Evolutionary conservation across 2,113 vertebrate species (phyloP), one percentile per base, ranked within the genome.

Genomic region (Cygnus buccinator): DNA sequence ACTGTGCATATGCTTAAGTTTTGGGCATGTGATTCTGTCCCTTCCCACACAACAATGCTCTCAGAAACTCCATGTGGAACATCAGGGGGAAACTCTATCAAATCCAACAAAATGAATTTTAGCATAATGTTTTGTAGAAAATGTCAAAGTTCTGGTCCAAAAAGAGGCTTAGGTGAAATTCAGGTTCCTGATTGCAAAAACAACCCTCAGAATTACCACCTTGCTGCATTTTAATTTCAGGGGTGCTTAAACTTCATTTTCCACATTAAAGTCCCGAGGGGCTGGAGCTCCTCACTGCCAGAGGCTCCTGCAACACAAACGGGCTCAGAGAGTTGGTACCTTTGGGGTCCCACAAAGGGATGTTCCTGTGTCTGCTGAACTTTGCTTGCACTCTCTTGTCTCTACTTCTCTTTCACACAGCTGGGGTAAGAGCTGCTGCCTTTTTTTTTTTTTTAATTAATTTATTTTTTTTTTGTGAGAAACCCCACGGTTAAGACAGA

Each of bases 21-120:
- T 84, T 68, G 75, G 87, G 48, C 41, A 66, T 0, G 1, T 50
- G 35, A 16, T 88, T 75, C 21, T 9, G 7, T 58, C 58, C 41
- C 13, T 70, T 84, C 33, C 66, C 73, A 52, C 22, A 54, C 4
- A 57, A 48, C 11, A 79, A 10, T 0, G 0, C 28, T 48, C 70
- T 79, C 20, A 31, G 84, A 48, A 48, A 48, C 20, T 48, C 20
- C 46, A 48, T 22, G 46, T 48, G 46, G 46, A 48, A 48, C 46
- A 63, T 68, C 5, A 29, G 1, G 9, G 39, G 22, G 28, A 84
- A 85, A 50, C 29, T 46, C 50, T 63, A 10, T 46, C 58, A 61
- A 70, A 76, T 19, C 41, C 44, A 35, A 63, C 26, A 75, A 39
- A 89, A 71, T 4, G 1, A n/a, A 21, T 21, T 58, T 88, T 66